A percentile compares a stretch with the other conserved stretches of the same genome.
Evolutionary conservation across 2,888 invertebrate genomes (phyloP).

Genomic region (Saturnia pavonia): DNA sequence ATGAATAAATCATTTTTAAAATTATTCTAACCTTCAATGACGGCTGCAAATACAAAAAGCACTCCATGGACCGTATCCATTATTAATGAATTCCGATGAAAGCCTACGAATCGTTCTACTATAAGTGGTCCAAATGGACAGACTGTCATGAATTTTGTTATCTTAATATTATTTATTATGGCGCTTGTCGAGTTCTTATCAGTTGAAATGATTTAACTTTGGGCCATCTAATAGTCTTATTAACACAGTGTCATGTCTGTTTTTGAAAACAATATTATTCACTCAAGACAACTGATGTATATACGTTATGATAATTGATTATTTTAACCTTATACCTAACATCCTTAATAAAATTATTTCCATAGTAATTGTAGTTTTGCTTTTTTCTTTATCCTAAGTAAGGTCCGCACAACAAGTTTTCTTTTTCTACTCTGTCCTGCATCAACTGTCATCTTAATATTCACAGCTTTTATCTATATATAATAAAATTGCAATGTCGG

Average conservation of each 20-base stretch:
- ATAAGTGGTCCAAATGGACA: constrained; percentile 3
- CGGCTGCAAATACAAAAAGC: constrained; percentile 1
- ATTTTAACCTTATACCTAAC: too few species aligned
- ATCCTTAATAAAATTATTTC: too few species aligned
- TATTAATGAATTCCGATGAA: constrained; percentile 8
- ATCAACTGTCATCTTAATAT: too few species aligned
- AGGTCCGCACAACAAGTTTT: too few species aligned
- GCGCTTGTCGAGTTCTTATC: constrained; percentile 9
- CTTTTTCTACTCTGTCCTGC: too few species aligned
- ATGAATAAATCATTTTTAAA: neutral
- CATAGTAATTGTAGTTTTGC: too few species aligned
- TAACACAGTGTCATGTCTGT: constrained; percentile 2
- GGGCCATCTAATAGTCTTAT: neutral
- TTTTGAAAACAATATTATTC: neutral
- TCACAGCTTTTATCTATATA: too few species aligned
- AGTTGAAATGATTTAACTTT: neutral
- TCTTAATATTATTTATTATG: constrained; percentile 8
- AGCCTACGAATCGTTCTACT: neutral
- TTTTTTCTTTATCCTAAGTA: too few species aligned
- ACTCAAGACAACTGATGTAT: neutral
- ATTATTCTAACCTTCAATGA: constrained; percentile 6
- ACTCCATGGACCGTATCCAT: constrained; percentile 3
- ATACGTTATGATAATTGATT: too few species aligned
- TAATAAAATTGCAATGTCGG: too few species aligned
- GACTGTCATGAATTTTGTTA: constrained; percentile 1